Percentiles rank a stretch among this genome's conserved stretches.
phyloP scores from a whole-genome alignment of 2,113 vertebrate genomes.

The Crotalus helleri region DNA sequence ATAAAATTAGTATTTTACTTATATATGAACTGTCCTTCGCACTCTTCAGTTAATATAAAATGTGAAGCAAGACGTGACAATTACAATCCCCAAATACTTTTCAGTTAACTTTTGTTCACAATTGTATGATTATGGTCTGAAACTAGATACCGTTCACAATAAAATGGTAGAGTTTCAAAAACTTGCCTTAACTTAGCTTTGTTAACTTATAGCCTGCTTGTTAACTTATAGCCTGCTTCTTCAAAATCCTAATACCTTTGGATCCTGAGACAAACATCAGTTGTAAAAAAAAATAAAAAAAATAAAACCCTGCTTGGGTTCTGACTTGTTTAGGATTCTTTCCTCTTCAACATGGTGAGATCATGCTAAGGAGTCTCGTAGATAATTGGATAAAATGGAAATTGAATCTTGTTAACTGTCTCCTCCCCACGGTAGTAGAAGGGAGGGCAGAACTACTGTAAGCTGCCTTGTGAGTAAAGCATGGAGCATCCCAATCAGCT shows the following conservation, averaged over 20 bases:
- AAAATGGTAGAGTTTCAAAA: not conserved
- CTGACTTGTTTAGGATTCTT: not conserved
- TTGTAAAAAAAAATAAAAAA: not conserved
- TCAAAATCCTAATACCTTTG: not conserved
- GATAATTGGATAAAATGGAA: not conserved
- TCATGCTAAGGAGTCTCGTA: not conserved
- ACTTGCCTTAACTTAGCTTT: not conserved
- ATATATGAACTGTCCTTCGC: not conserved
- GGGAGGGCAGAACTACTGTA: not conserved
- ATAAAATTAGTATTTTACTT: not conserved
- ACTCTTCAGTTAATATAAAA: fast-evolving
- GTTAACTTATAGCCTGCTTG: not conserved
- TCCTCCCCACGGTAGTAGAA: not conserved
- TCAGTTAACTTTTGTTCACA: fast-evolving
- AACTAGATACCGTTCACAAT: not conserved
- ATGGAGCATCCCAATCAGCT: not conserved
- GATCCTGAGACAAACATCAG: not conserved
- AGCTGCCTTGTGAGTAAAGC: not conserved
- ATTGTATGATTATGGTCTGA: not conserved
- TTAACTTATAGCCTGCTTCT: not conserved
- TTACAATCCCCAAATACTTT: not conserved
- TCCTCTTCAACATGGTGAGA: not conserved
- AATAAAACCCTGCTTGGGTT: not conserved
- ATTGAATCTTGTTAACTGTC: not conserved
- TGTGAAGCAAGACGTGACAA: fast-evolving